Base-by-base conservation (phyloP, 2,797 vertebrate genomes). In the Cottoperca gobio region DNA sequence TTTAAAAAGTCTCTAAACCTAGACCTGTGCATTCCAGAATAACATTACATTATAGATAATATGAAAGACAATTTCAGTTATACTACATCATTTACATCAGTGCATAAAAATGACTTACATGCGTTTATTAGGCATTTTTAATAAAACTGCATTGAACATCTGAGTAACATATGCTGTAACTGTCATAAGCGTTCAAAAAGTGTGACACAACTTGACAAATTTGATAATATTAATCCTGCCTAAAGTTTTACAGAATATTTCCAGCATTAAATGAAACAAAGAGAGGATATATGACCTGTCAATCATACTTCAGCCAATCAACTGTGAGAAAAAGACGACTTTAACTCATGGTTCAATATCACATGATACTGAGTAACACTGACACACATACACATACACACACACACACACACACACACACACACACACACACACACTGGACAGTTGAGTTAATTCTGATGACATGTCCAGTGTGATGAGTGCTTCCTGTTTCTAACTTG, bases 401-500 rank as follows among this genome's bases (percentile, higher is more conserved):
- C 37, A 39, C 37, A 39, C 37, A 39, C 37, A 39, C 37, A 39
- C 37, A 39, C 37, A 43, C 39, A 65, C 52, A 43, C 31, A 40
- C 46, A 60, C 43, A 79, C 62, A 80, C 28, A 42, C 59, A 65
- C 46, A 83, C 64, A 73, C 42, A 39, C 17, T 76, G 33, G 58
- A 53, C 39, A 21, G 31, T 10, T 55, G 40, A 33, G 45, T 48
- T 76, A 79, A 73, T 77, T 81, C 67, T 61, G 46, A 26, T 60
- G 61, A 74, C 53, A 74, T 70, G 50, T 70, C 76, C 71, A 81
- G 53, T 82, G 63, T 89, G 60, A 90, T 55, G 61, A 76, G 39
- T 28, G 79, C 85, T 93, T 93, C 91, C 91, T 89, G 72, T 82
- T 91, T 88, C 74, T 81, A 1, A 75, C 74, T 78, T 70, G 14